Percentiles rank a stretch among this genome's conserved stretches.
Conservation (phyloP, 2,888 invertebrate species). For the Emesis russula region DNA sequence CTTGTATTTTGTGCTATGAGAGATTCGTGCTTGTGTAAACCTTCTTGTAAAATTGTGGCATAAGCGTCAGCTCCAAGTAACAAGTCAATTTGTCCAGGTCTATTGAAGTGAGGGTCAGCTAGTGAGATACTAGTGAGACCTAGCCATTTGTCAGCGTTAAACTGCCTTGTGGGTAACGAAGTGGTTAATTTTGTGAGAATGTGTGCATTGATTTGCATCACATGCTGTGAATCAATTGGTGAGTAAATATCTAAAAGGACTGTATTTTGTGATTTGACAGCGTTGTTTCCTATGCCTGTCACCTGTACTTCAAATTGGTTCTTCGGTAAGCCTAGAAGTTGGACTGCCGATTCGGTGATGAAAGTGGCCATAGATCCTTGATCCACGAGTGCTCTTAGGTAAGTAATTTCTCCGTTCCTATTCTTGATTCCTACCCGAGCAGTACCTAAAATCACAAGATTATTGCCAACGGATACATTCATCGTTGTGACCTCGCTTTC, state of each 20-base stretch:
- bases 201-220: slow-evolving; percentile 53
- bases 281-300: no score
- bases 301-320: no score
- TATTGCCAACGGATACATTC: slow-evolving; percentile 49
- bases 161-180: slow-evolving; percentile 40
- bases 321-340: slow-evolving; percentile 37
- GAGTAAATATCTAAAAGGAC: not conserved
- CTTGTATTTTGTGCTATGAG: slow-evolving; percentile 70
- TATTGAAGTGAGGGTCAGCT: slow-evolving; percentile 69
- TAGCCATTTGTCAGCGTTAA: not conserved
- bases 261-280: slow-evolving; percentile 68
- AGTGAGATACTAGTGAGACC: slow-evolving; percentile 46
- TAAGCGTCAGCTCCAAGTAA: slow-evolving; percentile 77
- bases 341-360: not conserved
- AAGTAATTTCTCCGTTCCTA: slow-evolving; percentile 32
- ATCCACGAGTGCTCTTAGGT: slow-evolving; percentile 72
- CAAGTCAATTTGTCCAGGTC: slow-evolving; percentile 75
- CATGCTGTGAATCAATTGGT: slow-evolving; percentile 17
- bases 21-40: slow-evolving; percentile 64
- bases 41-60: slow-evolving; percentile 69
- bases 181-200: slow-evolving; percentile 68
- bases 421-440: slow-evolving; percentile 47
- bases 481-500: not conserved
- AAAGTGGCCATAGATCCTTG: slow-evolving; percentile 78
- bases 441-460: slow-evolving; percentile 67